A percentile compares a stretch with the other conserved stretches of the same genome.
Conservation (phyloP, 1,140 invertebrate species). For the Muscidifurax raptorellus region DNA sequence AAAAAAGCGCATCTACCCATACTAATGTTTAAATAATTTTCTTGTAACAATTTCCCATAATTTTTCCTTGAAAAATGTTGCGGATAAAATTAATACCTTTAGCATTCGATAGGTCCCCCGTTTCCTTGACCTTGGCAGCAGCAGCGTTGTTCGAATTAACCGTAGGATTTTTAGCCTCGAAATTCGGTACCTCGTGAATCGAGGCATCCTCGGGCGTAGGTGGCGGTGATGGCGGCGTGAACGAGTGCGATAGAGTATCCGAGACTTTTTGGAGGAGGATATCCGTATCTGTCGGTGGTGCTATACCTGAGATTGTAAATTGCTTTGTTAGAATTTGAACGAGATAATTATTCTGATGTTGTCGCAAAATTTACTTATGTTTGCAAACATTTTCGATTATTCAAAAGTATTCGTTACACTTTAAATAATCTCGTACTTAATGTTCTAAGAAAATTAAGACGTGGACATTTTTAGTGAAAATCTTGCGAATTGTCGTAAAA, state of each 20-base stretch:
- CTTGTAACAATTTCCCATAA: too few species aligned
- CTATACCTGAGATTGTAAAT: slow-evolving; percentile 23
- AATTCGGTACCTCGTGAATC: background rate
- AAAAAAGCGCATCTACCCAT: too few species aligned
- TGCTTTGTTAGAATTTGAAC: background rate
- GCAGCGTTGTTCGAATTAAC: background rate
- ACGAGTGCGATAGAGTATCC: slow-evolving; percentile 66
- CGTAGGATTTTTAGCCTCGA: background rate
- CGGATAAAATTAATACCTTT: background rate
- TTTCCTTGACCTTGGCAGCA: background rate
- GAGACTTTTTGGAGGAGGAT: slow-evolving; percentile 71
- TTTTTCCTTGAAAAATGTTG: too few species aligned
- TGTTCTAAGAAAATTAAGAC: too few species aligned
- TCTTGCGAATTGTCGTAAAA: slow-evolving; percentile 6
- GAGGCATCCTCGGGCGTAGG: slow-evolving; percentile 24
- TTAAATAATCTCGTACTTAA: too few species aligned
- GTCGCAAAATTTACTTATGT: too few species aligned
- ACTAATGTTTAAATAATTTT: too few species aligned
- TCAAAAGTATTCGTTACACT: too few species aligned
- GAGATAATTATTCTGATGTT: too few species aligned
- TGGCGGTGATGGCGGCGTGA: slow-evolving; percentile 36
- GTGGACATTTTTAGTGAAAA: slow-evolving; percentile 22
- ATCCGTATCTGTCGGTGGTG: slow-evolving; percentile 63
- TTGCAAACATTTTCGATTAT: too few species aligned
- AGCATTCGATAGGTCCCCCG: background rate